phyloP scores from a whole-genome alignment of 2,888 invertebrate species.

The Macrosoma leucophasiata region DNA sequence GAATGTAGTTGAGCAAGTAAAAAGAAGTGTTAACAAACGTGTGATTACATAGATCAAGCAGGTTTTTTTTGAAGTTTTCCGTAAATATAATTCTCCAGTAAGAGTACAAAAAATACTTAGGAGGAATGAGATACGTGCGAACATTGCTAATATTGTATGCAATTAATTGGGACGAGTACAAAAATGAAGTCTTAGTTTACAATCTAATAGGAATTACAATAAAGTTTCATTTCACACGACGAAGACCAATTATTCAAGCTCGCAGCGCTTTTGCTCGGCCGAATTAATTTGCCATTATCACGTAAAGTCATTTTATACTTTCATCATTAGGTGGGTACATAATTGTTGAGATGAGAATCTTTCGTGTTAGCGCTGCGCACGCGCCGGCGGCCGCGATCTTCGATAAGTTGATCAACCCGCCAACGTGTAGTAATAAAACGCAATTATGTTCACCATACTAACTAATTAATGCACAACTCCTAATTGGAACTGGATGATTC shows the following conservation, averaged over 20 bases:
- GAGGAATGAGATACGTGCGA: no score
- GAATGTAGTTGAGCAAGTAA: no score
- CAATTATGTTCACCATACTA: slow-evolving; percentile 39
- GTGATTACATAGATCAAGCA: no score
- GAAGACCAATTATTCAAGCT: no score
- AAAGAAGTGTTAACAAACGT: no score
- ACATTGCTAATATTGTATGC: no score
- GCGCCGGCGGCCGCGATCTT: slow-evolving; percentile 7
- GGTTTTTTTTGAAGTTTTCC: no score
- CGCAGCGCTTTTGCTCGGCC: background rate
- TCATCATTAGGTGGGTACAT: slow-evolving; percentile 5
- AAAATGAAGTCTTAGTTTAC: slow-evolving; percentile 1
- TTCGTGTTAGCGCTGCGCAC: slow-evolving; percentile 8
- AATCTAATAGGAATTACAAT: slow-evolving; percentile 1
- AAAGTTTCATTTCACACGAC: no score
- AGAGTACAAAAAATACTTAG: no score
- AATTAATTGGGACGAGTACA: slow-evolving; percentile 1
- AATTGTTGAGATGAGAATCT: slow-evolving; percentile 13
- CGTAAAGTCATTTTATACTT: slow-evolving; percentile 5
- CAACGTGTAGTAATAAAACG: slow-evolving; percentile 40
- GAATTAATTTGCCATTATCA: slow-evolving; percentile 8
- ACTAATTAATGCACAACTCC: slow-evolving; percentile 35
- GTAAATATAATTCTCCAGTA: no score
- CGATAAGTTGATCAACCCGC: slow-evolving; percentile 28
- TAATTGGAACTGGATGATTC: no score